Percentiles rank a stretch among this genome's conserved stretches.
These are phyloP conservation scores for Odocoileus virginianus DNA, from an alignment of 2,113 vertebrate genomes.

Conservation along the genomic window DNA sequence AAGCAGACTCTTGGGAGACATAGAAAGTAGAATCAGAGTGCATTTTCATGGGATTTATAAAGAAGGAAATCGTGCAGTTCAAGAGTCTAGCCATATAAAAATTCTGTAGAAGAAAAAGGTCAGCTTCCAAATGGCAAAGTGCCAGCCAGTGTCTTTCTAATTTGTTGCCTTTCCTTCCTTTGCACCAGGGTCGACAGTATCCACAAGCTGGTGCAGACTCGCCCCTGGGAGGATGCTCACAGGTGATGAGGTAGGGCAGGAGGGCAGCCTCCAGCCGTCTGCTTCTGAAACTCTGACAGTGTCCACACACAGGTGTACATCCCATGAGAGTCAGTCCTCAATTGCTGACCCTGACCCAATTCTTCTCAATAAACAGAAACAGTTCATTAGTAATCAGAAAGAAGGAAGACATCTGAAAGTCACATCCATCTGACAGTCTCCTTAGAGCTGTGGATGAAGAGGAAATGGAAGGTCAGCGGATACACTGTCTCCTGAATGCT, in stretches of 20 bases:
- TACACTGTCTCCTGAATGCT: neutral
- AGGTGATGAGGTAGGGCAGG: neutral
- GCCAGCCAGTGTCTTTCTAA: neutral
- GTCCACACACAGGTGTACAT: neutral
- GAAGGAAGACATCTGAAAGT: neutral
- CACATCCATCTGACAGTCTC: neutral
- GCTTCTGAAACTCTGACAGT: neutral
- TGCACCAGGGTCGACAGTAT: rapidly evolving
- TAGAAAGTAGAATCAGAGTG: neutral
- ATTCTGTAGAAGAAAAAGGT: neutral
- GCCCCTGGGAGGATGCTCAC: neutral
- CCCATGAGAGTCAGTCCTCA: neutral
- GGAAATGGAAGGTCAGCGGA: neutral
- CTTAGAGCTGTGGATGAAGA: neutral
- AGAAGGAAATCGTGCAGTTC: neutral
- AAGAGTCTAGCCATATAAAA: slow-evolving; percentile 3
- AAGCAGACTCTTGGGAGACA: neutral
- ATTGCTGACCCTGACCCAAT: neutral
- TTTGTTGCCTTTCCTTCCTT: neutral
- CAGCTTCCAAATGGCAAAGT: neutral
- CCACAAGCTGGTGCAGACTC: rapidly evolving
- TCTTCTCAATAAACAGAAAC: neutral
- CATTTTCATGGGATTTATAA: neutral
- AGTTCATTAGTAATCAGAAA: neutral
- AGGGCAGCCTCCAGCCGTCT: neutral